These are phyloP conservation scores for Conomelus anceps DNA, from an alignment of 2,888 invertebrate genomes.

Conservation along the genomic window DNA sequence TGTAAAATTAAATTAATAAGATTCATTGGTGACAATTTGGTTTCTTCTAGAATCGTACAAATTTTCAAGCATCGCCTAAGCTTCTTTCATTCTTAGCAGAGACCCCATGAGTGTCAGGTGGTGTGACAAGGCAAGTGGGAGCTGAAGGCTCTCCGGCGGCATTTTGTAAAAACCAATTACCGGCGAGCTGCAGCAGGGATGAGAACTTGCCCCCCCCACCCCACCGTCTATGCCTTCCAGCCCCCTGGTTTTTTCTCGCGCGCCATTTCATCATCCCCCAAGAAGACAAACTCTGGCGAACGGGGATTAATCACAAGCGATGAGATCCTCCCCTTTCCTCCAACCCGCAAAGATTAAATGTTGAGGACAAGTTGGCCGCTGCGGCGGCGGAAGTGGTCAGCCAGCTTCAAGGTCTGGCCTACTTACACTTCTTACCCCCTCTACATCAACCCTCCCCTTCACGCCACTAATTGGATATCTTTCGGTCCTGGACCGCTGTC, in stretches of 20 bases:
- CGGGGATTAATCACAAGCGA: conserved; percentile 10
- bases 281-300: conserved; percentile 28
- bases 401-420: not conserved
- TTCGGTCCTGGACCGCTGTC: not conserved
- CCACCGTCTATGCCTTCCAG: too few relatives aligned
- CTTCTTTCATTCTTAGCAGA: not conserved
- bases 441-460: not conserved
- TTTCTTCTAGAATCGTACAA: not conserved
- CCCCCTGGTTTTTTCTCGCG: conserved; percentile 26
- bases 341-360: not conserved
- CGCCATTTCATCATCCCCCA: conserved; percentile 32
- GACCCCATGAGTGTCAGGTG: not conserved
- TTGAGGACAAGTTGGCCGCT: not conserved
- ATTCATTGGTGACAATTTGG: too few relatives aligned
- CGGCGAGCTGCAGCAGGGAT: not conserved
- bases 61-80: not conserved
- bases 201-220: not conserved
- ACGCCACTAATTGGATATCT: conserved; percentile 3
- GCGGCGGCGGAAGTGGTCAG: not conserved
- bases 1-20: too few relatives aligned
- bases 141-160: not conserved
- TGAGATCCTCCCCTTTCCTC: not conserved
- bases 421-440: not conserved
- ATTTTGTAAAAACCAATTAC: conserved; percentile 11
- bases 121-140: not conserved